A percentile compares a stretch with the other conserved stretches of the same genome.
phyloP scores from a whole-genome alignment of 2,113 vertebrate genomes.

The Paedocypris sp. region DNA sequence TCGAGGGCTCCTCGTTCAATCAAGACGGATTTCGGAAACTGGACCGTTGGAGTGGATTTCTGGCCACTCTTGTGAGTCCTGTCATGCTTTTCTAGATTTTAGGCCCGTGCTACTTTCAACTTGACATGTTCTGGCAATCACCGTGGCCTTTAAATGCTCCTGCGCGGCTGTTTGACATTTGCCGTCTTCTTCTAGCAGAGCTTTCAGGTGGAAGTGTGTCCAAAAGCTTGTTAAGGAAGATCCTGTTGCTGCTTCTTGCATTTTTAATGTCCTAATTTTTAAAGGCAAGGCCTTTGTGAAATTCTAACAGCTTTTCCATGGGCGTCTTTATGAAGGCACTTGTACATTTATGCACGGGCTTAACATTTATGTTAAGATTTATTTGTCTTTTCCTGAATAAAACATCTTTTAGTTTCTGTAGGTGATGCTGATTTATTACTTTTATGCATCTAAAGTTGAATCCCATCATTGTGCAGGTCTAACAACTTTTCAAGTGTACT shows the following conservation, averaged over 20 bases:
- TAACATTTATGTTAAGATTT: too few species aligned
- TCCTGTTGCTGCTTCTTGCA: constrained; percentile 28
- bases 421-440: background rate
- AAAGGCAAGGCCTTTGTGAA: background rate
- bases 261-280: constrained; percentile 27
- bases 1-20: constrained; percentile 14
- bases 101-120: background rate
- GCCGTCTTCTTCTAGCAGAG: background rate
- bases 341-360: too few species aligned
- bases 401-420: background rate
- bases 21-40: background rate
- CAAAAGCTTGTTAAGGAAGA: constrained; percentile 11
- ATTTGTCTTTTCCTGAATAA: too few species aligned
- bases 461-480: too few species aligned
- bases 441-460: too few species aligned
- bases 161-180: constrained; percentile 3
- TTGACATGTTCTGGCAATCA: background rate
- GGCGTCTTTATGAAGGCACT: background rate
- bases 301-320: background rate
- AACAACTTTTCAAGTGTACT: too few species aligned
- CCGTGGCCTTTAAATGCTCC: background rate
- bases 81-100: background rate
- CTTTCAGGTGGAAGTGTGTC: background rate
- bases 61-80: background rate
- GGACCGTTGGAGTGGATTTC: background rate